phyloP scores from a whole-genome alignment of 2,888 invertebrate species.

The Petrophora chlorosata region DNA sequence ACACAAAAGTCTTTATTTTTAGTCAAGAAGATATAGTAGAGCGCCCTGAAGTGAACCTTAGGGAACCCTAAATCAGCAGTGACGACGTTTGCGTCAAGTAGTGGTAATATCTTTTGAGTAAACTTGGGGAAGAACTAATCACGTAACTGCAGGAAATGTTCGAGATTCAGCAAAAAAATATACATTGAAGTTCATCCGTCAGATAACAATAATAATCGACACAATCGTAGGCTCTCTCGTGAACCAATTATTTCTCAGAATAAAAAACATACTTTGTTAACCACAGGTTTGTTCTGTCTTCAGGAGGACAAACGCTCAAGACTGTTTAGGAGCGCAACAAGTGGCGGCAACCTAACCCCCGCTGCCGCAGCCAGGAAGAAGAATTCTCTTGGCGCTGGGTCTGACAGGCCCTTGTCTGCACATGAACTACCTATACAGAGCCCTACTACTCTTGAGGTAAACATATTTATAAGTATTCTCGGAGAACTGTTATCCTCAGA shows the following conservation, averaged over 20 bases:
- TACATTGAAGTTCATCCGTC: too few species aligned
- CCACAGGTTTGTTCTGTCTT: too few species aligned
- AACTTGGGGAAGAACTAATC: too few species aligned
- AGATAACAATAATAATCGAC: too few species aligned
- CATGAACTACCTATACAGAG: constrained; percentile 77
- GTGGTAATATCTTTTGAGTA: too few species aligned
- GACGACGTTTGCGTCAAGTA: too few species aligned
- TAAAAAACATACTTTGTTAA: neutral
- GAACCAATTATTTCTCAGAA: too few species aligned
- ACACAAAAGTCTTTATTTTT: neutral
- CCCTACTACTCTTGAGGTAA: constrained; percentile 74
- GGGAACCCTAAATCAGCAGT: constrained; percentile 2
- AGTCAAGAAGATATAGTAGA: too few species aligned
- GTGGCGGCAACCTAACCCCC: constrained; percentile 77
- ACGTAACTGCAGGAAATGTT: too few species aligned
- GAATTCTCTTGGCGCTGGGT: constrained; percentile 70
- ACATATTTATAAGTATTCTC: neutral
- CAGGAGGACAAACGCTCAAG: constrained; percentile 85
- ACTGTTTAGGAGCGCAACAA: constrained; percentile 86
- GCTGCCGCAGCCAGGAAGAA: constrained; percentile 70
- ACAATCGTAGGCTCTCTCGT: too few species aligned
- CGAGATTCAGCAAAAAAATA: too few species aligned
- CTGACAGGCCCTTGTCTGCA: constrained; percentile 70
- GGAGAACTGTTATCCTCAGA: neutral
- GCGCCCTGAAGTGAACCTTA: too few species aligned